Evolutionary conservation across 92 coral and sea anemone species (phyloP).

Genomic region (Siderastrea siderea): DNA sequence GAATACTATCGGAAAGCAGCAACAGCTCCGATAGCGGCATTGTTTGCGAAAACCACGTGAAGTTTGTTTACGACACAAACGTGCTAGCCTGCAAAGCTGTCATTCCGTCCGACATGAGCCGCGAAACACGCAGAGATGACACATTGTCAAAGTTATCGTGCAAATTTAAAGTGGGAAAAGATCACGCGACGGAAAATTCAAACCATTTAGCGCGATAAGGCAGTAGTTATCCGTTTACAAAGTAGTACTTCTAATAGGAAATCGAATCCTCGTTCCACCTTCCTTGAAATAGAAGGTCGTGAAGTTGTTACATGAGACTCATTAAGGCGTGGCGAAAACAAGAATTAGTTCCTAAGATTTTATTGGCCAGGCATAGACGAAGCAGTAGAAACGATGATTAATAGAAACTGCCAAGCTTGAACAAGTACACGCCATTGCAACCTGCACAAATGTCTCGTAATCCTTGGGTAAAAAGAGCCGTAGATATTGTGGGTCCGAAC

Average conservation of each 20-base stretch:
- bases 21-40: conserved; percentile 3
- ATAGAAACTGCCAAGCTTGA: conserved; percentile 56
- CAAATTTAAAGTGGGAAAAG: conserved; percentile 17
- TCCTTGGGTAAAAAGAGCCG: too few relatives aligned
- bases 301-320: conserved; percentile 50
- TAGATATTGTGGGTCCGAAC: conserved; percentile 74
- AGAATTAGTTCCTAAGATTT: conserved; percentile 58
- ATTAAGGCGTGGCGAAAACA: conserved; percentile 64
- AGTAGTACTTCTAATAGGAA: conserved; percentile 50
- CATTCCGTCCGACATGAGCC: conserved; percentile 29
- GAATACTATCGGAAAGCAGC: neutral
- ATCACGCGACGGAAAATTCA: neutral
- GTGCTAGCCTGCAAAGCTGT: conserved; percentile 26
- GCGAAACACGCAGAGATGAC: conserved; percentile 9
- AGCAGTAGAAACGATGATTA: conserved; percentile 44
- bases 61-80: conserved; percentile 17
- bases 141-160: neutral
- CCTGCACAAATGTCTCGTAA: too few relatives aligned
- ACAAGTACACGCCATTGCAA: conserved; percentile 57
- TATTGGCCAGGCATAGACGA: conserved; percentile 73
- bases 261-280: conserved; percentile 63
- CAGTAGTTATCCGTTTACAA: conserved; percentile 42
- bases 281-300: conserved; percentile 48
- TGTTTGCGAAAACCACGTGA: conserved; percentile 37
- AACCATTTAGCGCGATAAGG: neutral